Percentiles rank a stretch among this genome's conserved stretches.
Conservation (phyloP, 1,140 invertebrate genomes). For the Drosophila micromelanica region DNA sequence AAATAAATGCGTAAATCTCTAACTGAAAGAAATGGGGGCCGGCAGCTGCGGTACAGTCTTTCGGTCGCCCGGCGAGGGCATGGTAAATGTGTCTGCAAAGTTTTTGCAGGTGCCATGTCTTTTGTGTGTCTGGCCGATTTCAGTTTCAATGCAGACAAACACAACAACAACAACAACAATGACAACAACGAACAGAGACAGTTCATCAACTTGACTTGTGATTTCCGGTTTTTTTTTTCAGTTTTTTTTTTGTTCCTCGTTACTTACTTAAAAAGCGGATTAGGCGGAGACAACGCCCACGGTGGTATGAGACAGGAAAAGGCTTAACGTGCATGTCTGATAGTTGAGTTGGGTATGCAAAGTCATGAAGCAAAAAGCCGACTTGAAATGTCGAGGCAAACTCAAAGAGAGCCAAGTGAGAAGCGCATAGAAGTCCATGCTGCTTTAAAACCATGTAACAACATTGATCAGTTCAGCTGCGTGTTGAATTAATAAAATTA, state of each 20-base stretch:
- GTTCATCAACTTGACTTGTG: constrained; percentile 82
- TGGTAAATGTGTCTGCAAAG: constrained; percentile 76
- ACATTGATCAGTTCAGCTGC: no score
- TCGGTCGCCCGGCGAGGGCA: constrained; percentile 6
- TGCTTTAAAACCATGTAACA: not conserved
- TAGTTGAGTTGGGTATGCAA: constrained; percentile 53
- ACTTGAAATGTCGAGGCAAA: constrained; percentile 11
- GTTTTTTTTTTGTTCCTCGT: constrained; percentile 39
- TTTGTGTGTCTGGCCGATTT: constrained; percentile 69
- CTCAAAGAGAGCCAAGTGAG: constrained; percentile 13
- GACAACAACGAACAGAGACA: constrained; percentile 62
- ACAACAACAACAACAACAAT: constrained; percentile 29
- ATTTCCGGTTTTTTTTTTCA: constrained; percentile 71
- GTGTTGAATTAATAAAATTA: no score
- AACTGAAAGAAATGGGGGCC: constrained; percentile 37
- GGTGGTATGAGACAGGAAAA: constrained; percentile 53
- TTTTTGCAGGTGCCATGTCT: constrained; percentile 78
- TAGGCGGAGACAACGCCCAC: constrained; percentile 77
- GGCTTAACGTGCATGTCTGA: constrained; percentile 56
- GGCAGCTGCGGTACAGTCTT: constrained; percentile 15
- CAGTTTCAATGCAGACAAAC: constrained; percentile 55
- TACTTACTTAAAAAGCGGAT: constrained; percentile 79
- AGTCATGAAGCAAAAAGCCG: constrained; percentile 7
- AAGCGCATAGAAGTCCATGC: not conserved
- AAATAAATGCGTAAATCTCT: constrained; percentile 84